These are phyloP conservation scores for Globia sparganii DNA, from an alignment of 2,888 invertebrate species.

Conservation along the genomic window DNA sequence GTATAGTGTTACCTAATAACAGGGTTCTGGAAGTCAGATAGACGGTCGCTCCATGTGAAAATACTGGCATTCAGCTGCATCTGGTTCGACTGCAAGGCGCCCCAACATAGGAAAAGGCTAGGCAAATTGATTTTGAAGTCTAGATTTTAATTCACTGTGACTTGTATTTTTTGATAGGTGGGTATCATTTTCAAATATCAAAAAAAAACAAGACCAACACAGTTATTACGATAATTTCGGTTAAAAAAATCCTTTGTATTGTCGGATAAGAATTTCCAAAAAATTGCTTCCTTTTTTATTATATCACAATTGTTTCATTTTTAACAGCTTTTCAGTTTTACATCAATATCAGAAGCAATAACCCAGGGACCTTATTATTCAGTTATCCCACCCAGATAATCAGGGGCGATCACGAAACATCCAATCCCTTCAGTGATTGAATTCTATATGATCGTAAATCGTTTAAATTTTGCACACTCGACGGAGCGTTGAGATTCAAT, in stretches of 20 bases:
- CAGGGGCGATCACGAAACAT: constrained; percentile 48
- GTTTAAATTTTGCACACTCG: constrained; percentile 59
- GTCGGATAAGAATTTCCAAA: neutral
- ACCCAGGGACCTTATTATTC: constrained; percentile 51
- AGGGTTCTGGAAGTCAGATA: no score
- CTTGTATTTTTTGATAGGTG: no score
- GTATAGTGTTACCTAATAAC: no score
- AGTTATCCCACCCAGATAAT: constrained; percentile 52
- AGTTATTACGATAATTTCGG: neutral
- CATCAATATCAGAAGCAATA: constrained; percentile 45
- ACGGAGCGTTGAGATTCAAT: constrained; percentile 56
- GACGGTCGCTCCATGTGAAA: no score
- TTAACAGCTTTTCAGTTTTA: constrained; percentile 4
- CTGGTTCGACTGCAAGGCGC: no score
- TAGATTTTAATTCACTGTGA: neutral
- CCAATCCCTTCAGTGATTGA: constrained; percentile 52
- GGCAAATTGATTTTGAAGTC: no score
- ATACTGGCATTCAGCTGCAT: no score
- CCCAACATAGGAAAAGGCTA: no score
- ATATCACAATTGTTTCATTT: neutral
- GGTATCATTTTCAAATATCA: no score
- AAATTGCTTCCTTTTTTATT: neutral
- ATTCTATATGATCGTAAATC: constrained; percentile 59
- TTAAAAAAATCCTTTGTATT: neutral
- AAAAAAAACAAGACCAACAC: neutral